Evolutionary conservation across 2,888 invertebrate species (phyloP).

Genomic region (Tridacna crocea): DNA sequence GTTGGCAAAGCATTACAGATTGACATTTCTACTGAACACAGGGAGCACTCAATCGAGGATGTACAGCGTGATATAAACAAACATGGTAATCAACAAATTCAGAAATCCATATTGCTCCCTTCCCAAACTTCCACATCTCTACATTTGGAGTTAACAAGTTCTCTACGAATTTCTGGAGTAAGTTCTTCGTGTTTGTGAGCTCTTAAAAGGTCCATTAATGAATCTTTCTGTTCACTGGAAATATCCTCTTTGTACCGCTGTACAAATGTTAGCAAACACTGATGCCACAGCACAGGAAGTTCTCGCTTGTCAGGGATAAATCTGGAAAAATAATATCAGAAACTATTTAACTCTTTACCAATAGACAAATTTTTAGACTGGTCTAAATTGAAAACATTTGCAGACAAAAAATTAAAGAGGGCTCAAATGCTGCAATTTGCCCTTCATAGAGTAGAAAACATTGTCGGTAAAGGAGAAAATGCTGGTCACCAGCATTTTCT

Average conservation of each 20-base stretch:
- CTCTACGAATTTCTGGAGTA: conserved; percentile 93
- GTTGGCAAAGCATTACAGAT: too few species aligned
- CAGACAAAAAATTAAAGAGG: too few species aligned
- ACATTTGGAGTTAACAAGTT: conserved; percentile 92
- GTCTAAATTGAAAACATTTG: too few species aligned
- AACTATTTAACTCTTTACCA: too few species aligned
- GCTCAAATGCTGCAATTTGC: too few species aligned
- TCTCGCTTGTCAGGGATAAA: conserved; percentile 93
- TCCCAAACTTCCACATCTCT: conserved; percentile 86
- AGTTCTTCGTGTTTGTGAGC: conserved; percentile 88
- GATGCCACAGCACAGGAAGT: conserved; percentile 98
- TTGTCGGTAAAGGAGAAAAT: too few species aligned
- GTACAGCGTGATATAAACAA: too few species aligned
- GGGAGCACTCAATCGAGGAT: too few species aligned
- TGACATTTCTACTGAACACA: too few species aligned
- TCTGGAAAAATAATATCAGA: conserved; percentile 85
- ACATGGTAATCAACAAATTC: neutral
- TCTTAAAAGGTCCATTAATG: conserved; percentile 91
- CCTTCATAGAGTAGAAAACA: too few species aligned
- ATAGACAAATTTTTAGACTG: too few species aligned
- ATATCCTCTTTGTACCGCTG: conserved; percentile 98
- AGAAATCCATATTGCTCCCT: conserved; percentile 28
- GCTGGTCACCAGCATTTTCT: too few species aligned
- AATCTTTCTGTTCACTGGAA: conserved; percentile 95
- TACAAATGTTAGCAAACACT: conserved; percentile 95